Base-by-base conservation (phyloP, 2,113 vertebrate species). In the Arizona elegans region DNA sequence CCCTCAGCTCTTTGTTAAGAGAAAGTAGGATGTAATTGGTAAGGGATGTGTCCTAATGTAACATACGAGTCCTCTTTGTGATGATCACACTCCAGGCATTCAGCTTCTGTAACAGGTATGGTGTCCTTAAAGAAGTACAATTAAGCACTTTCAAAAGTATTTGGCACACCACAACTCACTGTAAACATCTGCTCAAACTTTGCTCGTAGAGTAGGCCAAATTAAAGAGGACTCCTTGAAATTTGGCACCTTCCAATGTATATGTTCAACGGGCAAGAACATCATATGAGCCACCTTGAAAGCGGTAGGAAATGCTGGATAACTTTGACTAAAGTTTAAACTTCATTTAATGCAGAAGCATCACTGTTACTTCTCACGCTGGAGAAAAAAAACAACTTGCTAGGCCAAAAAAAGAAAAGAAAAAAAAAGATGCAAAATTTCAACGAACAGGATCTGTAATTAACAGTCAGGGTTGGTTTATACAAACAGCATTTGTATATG, bases 401-500 rank as follows among this genome's bases (percentile, higher is more conserved):
- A 81, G 13, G 81, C 75, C 33, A 21, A 43, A 81, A 75, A 33
- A 70, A 3, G 2, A 75, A 70, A 47, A 47, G 43, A 47, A 15
- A 59, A 24, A 59, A 93, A 92, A 92, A 0, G 6, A 56, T 93
- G 81, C 1, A 2, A 92, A 87, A 65, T 47, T 91, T 50, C 54
- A 92, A 94, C 93, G 91, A 94, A 93, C 89, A 91, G 93, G 94
- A 58, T 86, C 93, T 91, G 58, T 81, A 8, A 26, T 93, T 96
- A 92, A 95, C 93, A 88, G 85, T 47, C 38, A 65, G 85, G 91
- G 21, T 90, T 95, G 90, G 92, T 94, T 97, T 94, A 89, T 87
- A 90, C 58, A 94, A 93, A 96, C 92, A 93, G 65, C 55, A 58
- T 96, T 93, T 95, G 93, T 93, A 33, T 93, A 89, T 88, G 33